These are phyloP conservation scores for Sula dactylatra DNA, from an alignment of 2,113 vertebrate species.

Conservation along the genomic window DNA sequence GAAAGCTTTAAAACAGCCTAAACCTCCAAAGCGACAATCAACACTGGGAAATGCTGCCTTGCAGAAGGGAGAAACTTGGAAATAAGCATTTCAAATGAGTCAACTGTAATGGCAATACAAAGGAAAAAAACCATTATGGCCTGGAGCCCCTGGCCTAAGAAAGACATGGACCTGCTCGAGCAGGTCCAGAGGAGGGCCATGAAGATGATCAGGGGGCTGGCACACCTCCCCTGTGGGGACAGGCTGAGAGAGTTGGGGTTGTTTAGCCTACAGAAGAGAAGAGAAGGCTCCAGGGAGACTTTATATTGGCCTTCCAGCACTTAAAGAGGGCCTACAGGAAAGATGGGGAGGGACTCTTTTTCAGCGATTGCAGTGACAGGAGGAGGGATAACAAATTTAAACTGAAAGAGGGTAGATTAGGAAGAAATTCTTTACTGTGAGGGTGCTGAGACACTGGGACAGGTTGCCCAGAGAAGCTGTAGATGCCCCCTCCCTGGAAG, in stretches of 20 bases:
- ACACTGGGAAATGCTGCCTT: not conserved
- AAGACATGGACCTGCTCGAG: not conserved
- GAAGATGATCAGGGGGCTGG: not conserved
- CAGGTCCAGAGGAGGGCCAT: not conserved
- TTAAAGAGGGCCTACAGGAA: not conserved
- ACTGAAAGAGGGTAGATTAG: not conserved
- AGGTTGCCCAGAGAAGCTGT: not conserved
- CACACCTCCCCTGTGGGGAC: not conserved
- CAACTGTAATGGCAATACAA: not conserved
- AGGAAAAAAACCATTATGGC: too few species aligned
- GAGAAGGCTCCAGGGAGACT: not conserved
- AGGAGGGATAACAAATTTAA: not conserved
- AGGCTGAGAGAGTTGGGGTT: not conserved
- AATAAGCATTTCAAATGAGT: not conserved
- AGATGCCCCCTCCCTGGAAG: not conserved
- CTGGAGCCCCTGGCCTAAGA: not conserved
- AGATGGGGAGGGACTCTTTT: not conserved
- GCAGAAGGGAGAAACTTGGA: not conserved
- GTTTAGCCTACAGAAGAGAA: not conserved
- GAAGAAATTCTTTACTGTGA: not conserved
- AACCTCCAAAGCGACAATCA: accelerated
- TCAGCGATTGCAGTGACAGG: not conserved
- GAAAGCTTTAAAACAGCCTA: not conserved
- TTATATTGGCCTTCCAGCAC: not conserved
- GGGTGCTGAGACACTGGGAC: too few species aligned